These are phyloP conservation scores for Amphipyra tragopoginis DNA, from an alignment of 2,888 invertebrate species.

Conservation along the genomic window DNA sequence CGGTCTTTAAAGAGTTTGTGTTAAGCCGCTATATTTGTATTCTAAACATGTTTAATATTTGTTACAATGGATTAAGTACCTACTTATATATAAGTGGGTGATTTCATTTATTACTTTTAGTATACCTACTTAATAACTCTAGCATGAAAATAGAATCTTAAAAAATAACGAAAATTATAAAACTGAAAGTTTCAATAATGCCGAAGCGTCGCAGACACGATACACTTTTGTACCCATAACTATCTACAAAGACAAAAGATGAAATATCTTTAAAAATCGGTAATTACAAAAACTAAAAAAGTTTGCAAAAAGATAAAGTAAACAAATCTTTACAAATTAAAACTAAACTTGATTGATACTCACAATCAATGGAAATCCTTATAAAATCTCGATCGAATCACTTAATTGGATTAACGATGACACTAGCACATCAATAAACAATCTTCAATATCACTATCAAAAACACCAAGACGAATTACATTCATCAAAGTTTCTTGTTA, in stretches of 20 bases:
- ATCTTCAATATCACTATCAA: constrained; percentile 76
- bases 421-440: constrained; percentile 81
- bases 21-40: constrained; percentile 67
- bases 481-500: constrained; percentile 81
- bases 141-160: background rate
- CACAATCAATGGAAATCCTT: constrained; percentile 79
- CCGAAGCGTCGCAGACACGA: background rate
- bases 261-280: background rate
- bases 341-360: constrained; percentile 68
- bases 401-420: constrained; percentile 73
- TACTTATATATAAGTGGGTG: background rate
- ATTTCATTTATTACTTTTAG: background rate
- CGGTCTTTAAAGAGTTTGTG: constrained; percentile 78
- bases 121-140: no score
- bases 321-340: constrained; percentile 18
- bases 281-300: constrained; percentile 29
- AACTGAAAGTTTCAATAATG: background rate
- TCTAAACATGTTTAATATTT: constrained; percentile 34
- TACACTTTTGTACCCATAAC: background rate
- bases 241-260: background rate
- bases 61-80: constrained; percentile 24
- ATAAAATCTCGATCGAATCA: constrained; percentile 69
- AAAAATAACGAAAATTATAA: background rate
- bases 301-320: constrained; percentile 15
- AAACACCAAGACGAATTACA: constrained; percentile 70